A percentile compares a stretch with the other conserved stretches of the same genome.
Evolutionary conservation across 2,888 invertebrate species (phyloP).

Genomic region (Drosophila phalerata): DNA sequence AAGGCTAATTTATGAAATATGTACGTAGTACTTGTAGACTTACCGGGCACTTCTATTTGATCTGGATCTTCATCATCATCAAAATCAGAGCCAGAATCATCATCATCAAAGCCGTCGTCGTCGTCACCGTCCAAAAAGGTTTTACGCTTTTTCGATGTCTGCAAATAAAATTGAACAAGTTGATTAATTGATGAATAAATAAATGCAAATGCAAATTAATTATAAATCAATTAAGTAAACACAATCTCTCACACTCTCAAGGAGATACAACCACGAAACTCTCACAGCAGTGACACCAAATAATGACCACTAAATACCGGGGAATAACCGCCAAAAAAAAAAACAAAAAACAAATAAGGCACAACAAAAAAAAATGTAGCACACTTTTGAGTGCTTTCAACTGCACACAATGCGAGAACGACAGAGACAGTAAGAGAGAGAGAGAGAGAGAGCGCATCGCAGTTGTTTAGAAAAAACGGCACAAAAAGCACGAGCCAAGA

Average conservation of each 20-base stretch:
- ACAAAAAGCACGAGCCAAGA: constrained; percentile 68
- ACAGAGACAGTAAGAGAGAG: constrained; percentile 7
- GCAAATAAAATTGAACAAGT: constrained; percentile 29
- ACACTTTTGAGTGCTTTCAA: constrained; percentile 54
- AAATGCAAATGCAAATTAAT: constrained; percentile 6
- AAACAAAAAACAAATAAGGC: background rate
- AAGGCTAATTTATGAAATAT: constrained; percentile 15
- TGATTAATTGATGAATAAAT: constrained; percentile 3
- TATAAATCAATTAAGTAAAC: background rate
- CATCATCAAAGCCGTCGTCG: constrained; percentile 86
- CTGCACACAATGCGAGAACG: background rate
- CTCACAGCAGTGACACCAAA: constrained; percentile 17
- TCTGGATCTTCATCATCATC: constrained; percentile 96
- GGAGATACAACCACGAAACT: background rate
- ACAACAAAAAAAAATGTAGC: constrained; percentile 57
- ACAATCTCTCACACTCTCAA: constrained; percentile 11
- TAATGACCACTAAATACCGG: constrained; percentile 14
- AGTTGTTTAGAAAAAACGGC: constrained; percentile 76
- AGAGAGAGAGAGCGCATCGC: constrained; percentile 10
- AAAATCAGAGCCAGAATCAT: constrained; percentile 90
- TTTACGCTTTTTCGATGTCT: constrained; percentile 82
- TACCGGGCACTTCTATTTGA: constrained; percentile 95
- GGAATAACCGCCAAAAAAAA: constrained; percentile 39
- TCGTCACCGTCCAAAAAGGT: constrained; percentile 82
- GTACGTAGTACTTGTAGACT: constrained; percentile 52